A percentile compares a stretch with the other conserved stretches of the same genome.
phyloP scores from a whole-genome alignment of 1,140 invertebrate species.

The Mizuhopecten yessoensis region DNA sequence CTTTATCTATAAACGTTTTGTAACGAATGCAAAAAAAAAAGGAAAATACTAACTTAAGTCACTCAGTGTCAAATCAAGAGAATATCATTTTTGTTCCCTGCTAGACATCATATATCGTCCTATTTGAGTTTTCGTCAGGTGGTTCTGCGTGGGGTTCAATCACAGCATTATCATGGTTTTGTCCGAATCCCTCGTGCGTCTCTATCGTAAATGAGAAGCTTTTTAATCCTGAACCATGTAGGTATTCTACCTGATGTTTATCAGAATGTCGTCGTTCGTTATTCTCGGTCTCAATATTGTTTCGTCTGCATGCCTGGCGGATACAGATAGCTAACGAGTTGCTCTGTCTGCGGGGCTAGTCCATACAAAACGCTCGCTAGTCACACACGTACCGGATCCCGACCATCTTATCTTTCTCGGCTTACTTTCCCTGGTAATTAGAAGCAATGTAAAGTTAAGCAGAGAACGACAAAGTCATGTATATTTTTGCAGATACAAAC shows the following conservation, averaged over 20 bases:
- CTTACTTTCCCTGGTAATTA: conserved; percentile 18
- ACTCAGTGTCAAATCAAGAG: too few relatives aligned
- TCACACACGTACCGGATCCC: conserved; percentile 24
- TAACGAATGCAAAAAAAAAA: too few relatives aligned
- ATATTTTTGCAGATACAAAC: conserved; percentile 1
- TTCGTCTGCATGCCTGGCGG: conserved; percentile 21
- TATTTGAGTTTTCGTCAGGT: neutral
- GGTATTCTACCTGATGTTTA: conserved; percentile 30
- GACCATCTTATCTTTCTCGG: neutral
- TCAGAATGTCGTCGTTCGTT: conserved; percentile 14
- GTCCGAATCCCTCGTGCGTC: neutral
- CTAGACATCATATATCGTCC: too few relatives aligned
- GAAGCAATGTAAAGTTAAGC: conserved; percentile 23
- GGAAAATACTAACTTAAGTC: too few relatives aligned
- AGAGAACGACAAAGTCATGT: conserved; percentile 18
- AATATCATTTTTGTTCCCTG: too few relatives aligned
- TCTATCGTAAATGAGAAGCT: conserved; percentile 24
- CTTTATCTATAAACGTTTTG: too few relatives aligned
- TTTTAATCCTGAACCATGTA: conserved; percentile 33
- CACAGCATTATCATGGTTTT: neutral
- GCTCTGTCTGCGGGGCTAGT: neutral
- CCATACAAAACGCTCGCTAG: conserved; percentile 11
- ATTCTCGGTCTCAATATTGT: conserved; percentile 39
- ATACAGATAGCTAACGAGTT: conserved; percentile 34
- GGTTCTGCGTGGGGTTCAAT: neutral